phyloP scores from a whole-genome alignment of 1,140 invertebrate genomes.

The Macrocentrus cingulum region DNA sequence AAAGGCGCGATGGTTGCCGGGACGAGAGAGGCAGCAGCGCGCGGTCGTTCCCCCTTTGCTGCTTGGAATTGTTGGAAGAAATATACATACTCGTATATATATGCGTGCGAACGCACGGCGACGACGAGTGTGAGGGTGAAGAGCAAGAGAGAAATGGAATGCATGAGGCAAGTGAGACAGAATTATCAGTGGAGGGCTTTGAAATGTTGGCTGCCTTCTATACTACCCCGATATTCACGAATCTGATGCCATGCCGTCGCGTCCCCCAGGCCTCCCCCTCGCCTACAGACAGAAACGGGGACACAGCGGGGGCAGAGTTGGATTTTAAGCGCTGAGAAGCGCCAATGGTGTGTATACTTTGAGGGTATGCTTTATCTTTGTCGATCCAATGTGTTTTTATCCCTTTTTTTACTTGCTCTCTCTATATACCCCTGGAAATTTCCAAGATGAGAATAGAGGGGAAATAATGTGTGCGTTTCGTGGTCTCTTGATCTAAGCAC shows the following conservation, averaged over 20 bases:
- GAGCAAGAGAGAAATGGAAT: conserved; percentile 13
- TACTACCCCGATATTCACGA: conserved; percentile 19
- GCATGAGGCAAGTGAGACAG: conserved; percentile 3
- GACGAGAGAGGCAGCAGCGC: conserved; percentile 17
- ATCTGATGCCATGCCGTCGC: conserved; percentile 6
- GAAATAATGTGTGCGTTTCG: conserved; percentile 54
- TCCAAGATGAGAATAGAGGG: conserved; percentile 8
- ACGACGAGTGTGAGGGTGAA: conserved; percentile 10
- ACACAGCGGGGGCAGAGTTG: conserved; percentile 9
- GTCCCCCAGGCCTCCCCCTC: neutral
- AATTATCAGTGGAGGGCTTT: conserved; percentile 6
- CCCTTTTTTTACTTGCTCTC: neutral
- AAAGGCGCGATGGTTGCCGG: conserved; percentile 22
- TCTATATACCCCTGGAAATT: conserved; percentile 13
- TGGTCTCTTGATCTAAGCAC: conserved; percentile 49
- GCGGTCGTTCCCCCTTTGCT: conserved; percentile 34
- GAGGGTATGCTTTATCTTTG: neutral
- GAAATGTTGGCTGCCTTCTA: conserved; percentile 12
- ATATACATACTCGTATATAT: conserved; percentile 29
- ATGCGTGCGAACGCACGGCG: conserved; percentile 28
- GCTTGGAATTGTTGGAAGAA: conserved; percentile 30
- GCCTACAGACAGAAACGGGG: neutral
- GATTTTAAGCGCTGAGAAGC: neutral
- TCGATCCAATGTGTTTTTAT: neutral
- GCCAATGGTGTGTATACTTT: neutral